Evolutionary conservation across 2,888 invertebrate species (phyloP), one percentile per base, ranked within the genome.

Genomic region (Prionchulus punctatus): DNA sequence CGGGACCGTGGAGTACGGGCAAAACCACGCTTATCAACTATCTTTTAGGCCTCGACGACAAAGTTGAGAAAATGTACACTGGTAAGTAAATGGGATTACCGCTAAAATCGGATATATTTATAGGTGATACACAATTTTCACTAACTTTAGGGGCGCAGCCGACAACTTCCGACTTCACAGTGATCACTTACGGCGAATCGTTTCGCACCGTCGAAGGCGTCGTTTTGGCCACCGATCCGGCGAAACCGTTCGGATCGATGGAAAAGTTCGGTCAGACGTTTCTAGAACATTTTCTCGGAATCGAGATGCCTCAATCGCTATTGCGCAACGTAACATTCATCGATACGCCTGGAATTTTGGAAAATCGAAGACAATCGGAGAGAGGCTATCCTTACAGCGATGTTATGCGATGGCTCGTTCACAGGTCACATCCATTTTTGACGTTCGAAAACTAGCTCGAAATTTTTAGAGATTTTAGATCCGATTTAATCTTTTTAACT

Each of bases 1-100:
- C 91, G 85, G 92, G 92, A 45, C 90, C 91, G 43, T 91, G 90
- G 87, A 89, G 89, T 68, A 89, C 90, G 58, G 92, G 92, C 61
- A 92, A 92, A 76, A 89, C 90, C 1, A 84, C 88, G 54, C 86
- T 90, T 63, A 82, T 91, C 61, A 92, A 92, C 74, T 91, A 92
- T 74, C 77, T 92, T 61, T 80, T 88, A 43, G 85, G 86, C 59
- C 83, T 85, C 62, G 88, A 90, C 72, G 85, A 85, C 70, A 84
- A 82, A 23, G 51, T 47, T 31, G 42, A 21, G 2, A 21, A 27
- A 3, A n/a, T 54, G 12, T 21, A 54, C 30, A 28, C 21, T 7
- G 50, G 50, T 49, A 45, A 23, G 47, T 36, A 36, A 36, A 36
- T 36, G 18, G 18, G 36, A 12, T 36, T 36, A n/a, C n/a, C n/a